Conservation (phyloP, 1,140 invertebrate species). For the Dreissena rostriformis region DNA sequence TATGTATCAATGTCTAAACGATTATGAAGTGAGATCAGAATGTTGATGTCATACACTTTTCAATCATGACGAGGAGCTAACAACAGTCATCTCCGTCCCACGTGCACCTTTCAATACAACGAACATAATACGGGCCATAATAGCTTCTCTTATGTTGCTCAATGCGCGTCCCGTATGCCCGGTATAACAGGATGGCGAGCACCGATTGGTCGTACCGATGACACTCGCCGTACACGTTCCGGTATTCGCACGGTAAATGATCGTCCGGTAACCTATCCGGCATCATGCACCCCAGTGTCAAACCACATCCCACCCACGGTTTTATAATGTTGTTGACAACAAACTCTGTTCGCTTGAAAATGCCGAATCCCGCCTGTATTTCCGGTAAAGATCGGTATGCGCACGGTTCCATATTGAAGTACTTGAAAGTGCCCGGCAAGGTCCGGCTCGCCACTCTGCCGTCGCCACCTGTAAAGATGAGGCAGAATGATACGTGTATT, state of each 20-base stretch:
- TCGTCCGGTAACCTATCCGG: not conserved
- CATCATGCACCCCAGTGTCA: not conserved
- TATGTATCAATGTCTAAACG: too few species aligned
- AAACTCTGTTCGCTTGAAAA: not conserved
- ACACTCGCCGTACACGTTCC: constrained; percentile 1
- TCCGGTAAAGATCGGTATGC: not conserved
- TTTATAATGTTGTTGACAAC: not conserved
- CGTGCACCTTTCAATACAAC: too few species aligned
- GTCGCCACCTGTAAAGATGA: not conserved
- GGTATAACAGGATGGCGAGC: not conserved
- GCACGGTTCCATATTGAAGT: not conserved
- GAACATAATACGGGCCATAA: not conserved
- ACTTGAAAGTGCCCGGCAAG: not conserved
- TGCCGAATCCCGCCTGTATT: not conserved
- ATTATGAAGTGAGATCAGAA: too few species aligned
- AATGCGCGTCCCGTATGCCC: not conserved
- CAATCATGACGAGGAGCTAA: too few species aligned
- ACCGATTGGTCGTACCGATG: constrained; percentile 4
- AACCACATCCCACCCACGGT: not conserved
- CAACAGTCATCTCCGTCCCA: too few species aligned
- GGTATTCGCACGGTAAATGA: not conserved
- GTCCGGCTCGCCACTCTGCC: not conserved
- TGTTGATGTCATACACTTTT: too few species aligned
- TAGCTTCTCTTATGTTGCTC: not conserved
- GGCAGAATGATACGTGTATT: not conserved